These are phyloP conservation scores for Plutella xylostella DNA, from an alignment of 2,888 invertebrate species.

Conservation along the genomic window DNA sequence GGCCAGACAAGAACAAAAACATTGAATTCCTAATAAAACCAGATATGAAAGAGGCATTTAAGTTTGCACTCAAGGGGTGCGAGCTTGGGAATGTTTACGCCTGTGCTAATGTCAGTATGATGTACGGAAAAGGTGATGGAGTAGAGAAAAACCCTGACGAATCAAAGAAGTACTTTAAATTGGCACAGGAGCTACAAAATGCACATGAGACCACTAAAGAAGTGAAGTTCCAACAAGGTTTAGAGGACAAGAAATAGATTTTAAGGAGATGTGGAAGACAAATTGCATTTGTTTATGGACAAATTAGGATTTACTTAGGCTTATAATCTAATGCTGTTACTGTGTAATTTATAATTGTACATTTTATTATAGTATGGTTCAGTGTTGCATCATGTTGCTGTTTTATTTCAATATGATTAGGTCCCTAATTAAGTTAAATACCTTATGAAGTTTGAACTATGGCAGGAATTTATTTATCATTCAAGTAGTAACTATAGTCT, in stretches of 20 bases:
- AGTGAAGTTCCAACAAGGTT: constrained; percentile 69
- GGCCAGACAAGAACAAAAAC: constrained; percentile 44
- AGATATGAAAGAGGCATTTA: constrained; percentile 83
- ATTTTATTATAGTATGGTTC: too few relatives aligned
- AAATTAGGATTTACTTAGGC: too few relatives aligned
- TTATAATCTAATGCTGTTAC: too few relatives aligned
- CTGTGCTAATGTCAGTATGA: constrained; percentile 90
- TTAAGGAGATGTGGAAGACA: too few relatives aligned
- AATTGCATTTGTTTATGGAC: too few relatives aligned
- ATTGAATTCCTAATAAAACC: constrained; percentile 69
- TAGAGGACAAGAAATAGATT: constrained; percentile 29
- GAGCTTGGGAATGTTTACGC: constrained; percentile 86
- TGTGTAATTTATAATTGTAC: too few relatives aligned
- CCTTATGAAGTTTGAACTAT: too few relatives aligned
- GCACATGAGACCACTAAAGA: constrained; percentile 70
- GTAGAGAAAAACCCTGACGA: constrained; percentile 77
- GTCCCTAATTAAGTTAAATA: too few relatives aligned
- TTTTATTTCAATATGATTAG: too few relatives aligned
- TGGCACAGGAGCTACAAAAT: constrained; percentile 78
- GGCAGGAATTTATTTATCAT: too few relatives aligned
- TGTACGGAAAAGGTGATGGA: constrained; percentile 89
- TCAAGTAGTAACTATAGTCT: too few relatives aligned
- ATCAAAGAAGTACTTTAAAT: constrained; percentile 78
- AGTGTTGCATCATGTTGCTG: too few relatives aligned
- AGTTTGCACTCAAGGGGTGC: constrained; percentile 83